These are phyloP conservation scores for Cosmopolites sordidus DNA, from an alignment of 2,888 invertebrate species.

Conservation along the genomic window DNA sequence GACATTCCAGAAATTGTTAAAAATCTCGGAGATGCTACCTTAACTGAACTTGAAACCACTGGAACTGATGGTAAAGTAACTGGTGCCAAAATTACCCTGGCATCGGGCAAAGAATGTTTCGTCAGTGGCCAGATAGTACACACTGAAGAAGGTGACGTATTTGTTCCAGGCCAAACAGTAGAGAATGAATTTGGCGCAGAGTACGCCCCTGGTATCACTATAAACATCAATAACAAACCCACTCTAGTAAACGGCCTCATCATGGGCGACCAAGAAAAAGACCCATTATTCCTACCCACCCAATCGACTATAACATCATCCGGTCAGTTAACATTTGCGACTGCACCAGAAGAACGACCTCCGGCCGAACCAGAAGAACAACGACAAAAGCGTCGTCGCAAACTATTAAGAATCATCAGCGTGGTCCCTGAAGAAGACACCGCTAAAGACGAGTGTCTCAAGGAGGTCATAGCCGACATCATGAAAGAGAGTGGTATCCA, in stretches of 20 bases:
- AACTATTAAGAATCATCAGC: constrained; percentile 24
- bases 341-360: constrained; percentile 43
- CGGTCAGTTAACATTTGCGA: constrained; percentile 46
- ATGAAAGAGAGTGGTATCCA: constrained; percentile 23
- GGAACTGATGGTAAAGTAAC: constrained; percentile 31
- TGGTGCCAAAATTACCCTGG: constrained; percentile 50
- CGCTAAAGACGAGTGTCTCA: constrained; percentile 21
- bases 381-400: constrained; percentile 33
- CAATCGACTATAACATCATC: constrained; percentile 59
- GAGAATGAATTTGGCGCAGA: constrained; percentile 62
- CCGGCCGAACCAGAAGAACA: constrained; percentile 38
- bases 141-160: constrained; percentile 65
- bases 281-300: constrained; percentile 65
- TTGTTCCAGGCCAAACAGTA: constrained; percentile 72
- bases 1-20: constrained; percentile 62
- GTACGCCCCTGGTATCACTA: constrained; percentile 71
- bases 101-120: constrained; percentile 66
- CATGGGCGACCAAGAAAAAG: constrained; percentile 56
- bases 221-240: constrained; percentile 64
- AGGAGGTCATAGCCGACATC: constrained; percentile 28
- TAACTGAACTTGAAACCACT: constrained; percentile 49
- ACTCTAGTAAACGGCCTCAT: constrained; percentile 71
- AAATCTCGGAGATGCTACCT: constrained; percentile 57
- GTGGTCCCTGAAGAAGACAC: constrained; percentile 27
- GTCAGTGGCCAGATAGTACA: constrained; percentile 68